Evolutionary conservation across 2,113 vertebrate species (phyloP).

Genomic region (Semnornis frantzii): DNA sequence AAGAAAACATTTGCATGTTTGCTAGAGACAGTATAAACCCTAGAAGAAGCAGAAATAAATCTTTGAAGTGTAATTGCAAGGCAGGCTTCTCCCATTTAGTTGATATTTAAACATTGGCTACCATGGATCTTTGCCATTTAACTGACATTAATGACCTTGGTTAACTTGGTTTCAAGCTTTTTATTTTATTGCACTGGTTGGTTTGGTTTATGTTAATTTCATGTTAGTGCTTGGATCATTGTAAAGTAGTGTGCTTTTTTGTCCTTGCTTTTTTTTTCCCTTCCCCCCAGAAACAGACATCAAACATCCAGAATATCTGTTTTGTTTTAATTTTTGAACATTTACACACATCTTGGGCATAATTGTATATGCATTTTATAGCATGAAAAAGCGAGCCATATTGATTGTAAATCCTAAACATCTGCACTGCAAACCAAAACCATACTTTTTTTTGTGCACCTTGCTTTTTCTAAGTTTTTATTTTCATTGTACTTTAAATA

Average conservation of each 20-base stretch:
- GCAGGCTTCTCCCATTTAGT: conserved; percentile 55
- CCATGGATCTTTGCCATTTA: conserved; percentile 64
- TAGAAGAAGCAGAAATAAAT: conserved; percentile 56
- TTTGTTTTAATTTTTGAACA: conserved; percentile 71
- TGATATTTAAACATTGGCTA: conserved; percentile 62
- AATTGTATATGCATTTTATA: conserved; percentile 63
- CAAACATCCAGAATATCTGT: conserved; percentile 39
- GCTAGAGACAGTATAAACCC: not conserved
- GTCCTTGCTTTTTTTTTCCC: not conserved
- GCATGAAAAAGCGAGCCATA: conserved; percentile 53
- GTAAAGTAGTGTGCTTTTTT: conserved; percentile 31
- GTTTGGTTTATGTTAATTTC: conserved; percentile 72
- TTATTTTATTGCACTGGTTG: conserved; percentile 62
- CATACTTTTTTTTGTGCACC: conserved; percentile 33
- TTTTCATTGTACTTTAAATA: not conserved
- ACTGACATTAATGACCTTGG: conserved; percentile 53
- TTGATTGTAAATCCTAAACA: conserved; percentile 69
- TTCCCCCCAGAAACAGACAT: conserved; percentile 45
- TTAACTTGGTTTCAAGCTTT: conserved; percentile 64
- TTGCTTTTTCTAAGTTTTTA: conserved; percentile 44
- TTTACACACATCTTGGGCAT: conserved; percentile 52
- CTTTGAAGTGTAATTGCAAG: conserved; percentile 48
- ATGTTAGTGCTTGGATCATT: conserved; percentile 44
- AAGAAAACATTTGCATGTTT: not conserved
- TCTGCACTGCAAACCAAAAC: conserved; percentile 46